Conservation (phyloP, 2,888 invertebrate genomes). For the Philonicus albiceps region DNA sequence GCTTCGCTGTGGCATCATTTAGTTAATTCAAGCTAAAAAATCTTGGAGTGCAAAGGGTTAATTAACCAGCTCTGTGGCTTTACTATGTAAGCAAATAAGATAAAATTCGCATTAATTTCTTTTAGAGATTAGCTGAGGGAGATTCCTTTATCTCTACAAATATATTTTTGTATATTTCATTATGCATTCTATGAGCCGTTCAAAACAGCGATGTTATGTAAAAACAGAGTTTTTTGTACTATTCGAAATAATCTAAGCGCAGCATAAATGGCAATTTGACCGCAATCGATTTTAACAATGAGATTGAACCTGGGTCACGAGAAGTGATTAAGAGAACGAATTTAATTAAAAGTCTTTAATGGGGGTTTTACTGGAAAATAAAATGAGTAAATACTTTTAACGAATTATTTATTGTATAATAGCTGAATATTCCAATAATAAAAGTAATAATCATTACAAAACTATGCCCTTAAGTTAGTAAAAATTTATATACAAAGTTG, state of each 20-base stretch:
- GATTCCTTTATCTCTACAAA: no score
- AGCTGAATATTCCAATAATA: constrained; percentile 34
- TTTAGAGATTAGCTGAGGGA: background rate
- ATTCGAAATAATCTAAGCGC: no score
- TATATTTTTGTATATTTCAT: no score
- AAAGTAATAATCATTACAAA: constrained; percentile 34
- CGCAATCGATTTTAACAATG: background rate
- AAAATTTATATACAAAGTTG: constrained; percentile 38
- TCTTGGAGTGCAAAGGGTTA: no score
- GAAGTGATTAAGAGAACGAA: no score
- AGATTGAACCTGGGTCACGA: background rate
- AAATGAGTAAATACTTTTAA: background rate
- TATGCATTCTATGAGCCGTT: no score
- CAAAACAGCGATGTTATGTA: no score
- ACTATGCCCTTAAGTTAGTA: constrained; percentile 37
- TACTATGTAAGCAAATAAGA: no score
- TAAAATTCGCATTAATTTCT: background rate
- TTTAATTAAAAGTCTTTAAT: background rate
- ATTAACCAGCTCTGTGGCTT: no score
- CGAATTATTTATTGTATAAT: constrained; percentile 35
- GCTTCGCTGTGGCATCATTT: no score
- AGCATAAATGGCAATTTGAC: background rate
- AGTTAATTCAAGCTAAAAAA: no score
- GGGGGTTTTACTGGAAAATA: background rate
- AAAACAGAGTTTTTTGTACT: no score